Conservation (phyloP, 2,797 vertebrate species). For the Discoglossus pictus region DNA sequence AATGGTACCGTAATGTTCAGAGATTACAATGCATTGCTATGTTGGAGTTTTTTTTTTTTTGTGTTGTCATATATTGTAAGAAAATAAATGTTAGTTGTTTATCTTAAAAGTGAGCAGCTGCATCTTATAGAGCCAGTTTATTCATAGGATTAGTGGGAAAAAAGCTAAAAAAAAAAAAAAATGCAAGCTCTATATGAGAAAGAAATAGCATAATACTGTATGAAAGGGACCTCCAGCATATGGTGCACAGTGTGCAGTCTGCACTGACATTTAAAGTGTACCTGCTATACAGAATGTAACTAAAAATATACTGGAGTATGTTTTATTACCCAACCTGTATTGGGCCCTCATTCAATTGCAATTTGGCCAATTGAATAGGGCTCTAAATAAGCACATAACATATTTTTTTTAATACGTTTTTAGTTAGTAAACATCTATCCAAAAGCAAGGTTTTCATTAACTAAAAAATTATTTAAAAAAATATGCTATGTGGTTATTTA, state of each 20-base stretch:
- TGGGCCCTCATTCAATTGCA: too few species aligned
- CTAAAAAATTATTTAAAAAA: too few species aligned
- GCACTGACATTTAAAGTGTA: neutral
- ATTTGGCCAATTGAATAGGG: too few species aligned
- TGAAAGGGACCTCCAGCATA: neutral
- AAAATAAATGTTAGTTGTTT: neutral
- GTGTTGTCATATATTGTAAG: slow-evolving; percentile 7
- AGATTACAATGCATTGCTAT: slow-evolving; percentile 3
- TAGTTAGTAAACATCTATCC: too few species aligned
- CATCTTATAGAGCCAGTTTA: too few species aligned
- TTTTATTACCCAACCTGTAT: too few species aligned
- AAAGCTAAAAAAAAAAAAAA: neutral
- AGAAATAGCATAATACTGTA: neutral
- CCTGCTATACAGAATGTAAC: too few species aligned
- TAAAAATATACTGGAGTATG: too few species aligned
- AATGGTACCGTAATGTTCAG: slow-evolving; percentile 9
- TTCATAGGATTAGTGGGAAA: neutral
- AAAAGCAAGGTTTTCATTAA: too few species aligned
- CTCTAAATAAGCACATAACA: too few species aligned
- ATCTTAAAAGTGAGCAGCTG: slow-evolving; percentile 16
- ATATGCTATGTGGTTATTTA: too few species aligned
- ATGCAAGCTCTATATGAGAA: neutral
- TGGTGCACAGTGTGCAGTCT: neutral
- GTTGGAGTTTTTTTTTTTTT: slow-evolving; percentile 14
- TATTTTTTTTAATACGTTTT: too few species aligned